These are phyloP conservation scores for Eciton burchellii DNA, from an alignment of 1,140 invertebrate species.

Conservation along the genomic window DNA sequence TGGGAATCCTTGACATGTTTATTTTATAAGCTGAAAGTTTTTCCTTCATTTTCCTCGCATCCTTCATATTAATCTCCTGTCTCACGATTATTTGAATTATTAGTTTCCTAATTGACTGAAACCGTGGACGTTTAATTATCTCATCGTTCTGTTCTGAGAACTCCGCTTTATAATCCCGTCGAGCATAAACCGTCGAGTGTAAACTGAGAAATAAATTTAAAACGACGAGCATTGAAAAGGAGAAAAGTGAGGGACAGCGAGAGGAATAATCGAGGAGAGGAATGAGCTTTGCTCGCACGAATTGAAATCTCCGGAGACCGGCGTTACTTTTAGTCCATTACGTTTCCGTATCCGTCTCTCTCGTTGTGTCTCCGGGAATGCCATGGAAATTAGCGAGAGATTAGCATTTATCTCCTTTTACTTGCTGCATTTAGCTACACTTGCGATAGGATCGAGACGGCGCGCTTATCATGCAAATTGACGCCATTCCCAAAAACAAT, in stretches of 20 bases:
- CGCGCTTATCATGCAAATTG: slow-evolving; percentile 5
- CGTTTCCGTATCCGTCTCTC: slow-evolving; percentile 26
- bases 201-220: slow-evolving; percentile 37
- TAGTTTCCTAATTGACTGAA: neutral
- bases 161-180: slow-evolving; percentile 31
- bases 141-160: slow-evolving; percentile 9
- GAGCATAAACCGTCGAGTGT: slow-evolving; percentile 16
- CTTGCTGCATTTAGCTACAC: neutral
- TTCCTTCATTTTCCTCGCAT: neutral
- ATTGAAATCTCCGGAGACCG: slow-evolving; percentile 53
- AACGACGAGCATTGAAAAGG: slow-evolving; percentile 50
- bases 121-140: neutral
- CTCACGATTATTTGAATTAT: neutral
- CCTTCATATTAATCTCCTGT: neutral
- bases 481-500: neutral
- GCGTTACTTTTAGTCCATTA: slow-evolving; percentile 34
- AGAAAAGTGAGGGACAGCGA: slow-evolving; percentile 62
- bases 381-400: slow-evolving; percentile 33
- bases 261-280: slow-evolving; percentile 57
- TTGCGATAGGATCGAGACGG: neutral
- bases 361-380: neutral
- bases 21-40: neutral
- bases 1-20: neutral
- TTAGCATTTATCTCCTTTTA: slow-evolving; percentile 30
- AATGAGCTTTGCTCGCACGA: slow-evolving; percentile 34